Evolutionary conservation across 2,888 invertebrate genomes (phyloP), one percentile per base, ranked within the genome.

Genomic region (Lepidonotus clava): DNA sequence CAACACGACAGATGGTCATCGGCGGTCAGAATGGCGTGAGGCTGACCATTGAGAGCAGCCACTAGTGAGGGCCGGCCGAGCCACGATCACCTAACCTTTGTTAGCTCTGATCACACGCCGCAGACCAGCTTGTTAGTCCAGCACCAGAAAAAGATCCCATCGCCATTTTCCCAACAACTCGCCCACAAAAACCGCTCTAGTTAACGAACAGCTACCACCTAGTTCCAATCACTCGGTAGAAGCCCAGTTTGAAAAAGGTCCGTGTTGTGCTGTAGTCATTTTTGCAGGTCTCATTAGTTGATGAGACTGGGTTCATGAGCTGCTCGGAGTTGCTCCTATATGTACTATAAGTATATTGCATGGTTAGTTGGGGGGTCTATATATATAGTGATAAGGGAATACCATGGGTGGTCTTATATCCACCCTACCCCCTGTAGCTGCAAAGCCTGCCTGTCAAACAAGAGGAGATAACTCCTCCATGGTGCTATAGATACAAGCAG

Each of bases 41-140:
- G 24, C 38, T 71, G 8, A 18, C 71, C 71, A 38, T 21, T 71
- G 38, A 38, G 71, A 18, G n/a, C n/a, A n/a, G 46, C 8, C 46
- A 71, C 71, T 71, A 14, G 38, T 71, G 18, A n/a, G 36, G 8
- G 14, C 71, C 71, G 71, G 6, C 36, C 71, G 28, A 24, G 4
- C 11, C 36, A 71, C 38, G 71, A 38, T 38, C 71, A 38, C 18
- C 71, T 38, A 38, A 38, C 71, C 36, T 71, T 71, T 34, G 71
- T 71, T 71, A 38, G 71, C 38, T 34, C 24, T 71, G 71, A 38
- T 71, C 71, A 71, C 71, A 71, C 34, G 71, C 18, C 36, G 36
- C 71, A 18, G 36, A 24, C 38, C 71, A 38, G 36, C 71, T 71
- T 71, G 71, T 71, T 71, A 71, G 71, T n/a, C 38, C 71, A n/a